A percentile compares a stretch with the other conserved stretches of the same genome.
Conservation (phyloP, 2,113 vertebrate genomes). For the Scolopax mira region DNA sequence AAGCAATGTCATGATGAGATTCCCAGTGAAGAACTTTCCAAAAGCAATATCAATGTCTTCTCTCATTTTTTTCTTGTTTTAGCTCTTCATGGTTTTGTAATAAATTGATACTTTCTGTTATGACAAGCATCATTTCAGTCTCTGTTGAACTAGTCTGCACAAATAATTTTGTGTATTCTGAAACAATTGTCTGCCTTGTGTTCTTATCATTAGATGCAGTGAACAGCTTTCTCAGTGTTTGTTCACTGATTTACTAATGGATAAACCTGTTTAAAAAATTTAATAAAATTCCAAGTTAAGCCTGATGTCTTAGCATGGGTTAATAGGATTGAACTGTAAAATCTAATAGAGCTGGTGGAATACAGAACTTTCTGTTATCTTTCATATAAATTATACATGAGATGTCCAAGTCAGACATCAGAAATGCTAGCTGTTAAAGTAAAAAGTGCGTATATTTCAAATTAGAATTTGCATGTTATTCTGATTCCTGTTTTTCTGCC, state of each 20-base stretch:
- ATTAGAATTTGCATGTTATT: background rate
- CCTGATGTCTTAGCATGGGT: accelerated
- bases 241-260: background rate
- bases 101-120: background rate
- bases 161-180: background rate
- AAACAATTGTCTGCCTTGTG: background rate
- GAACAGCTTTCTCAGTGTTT: background rate
- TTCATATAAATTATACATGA: background rate
- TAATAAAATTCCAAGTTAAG: background rate
- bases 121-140: background rate
- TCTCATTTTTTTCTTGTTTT: background rate
- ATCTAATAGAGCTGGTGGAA: background rate
- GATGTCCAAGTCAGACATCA: background rate
- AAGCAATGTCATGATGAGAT: background rate
- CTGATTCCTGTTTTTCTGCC: background rate
- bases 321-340: background rate
- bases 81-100: background rate
- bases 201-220: background rate
- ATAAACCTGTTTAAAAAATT: background rate
- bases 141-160: background rate
- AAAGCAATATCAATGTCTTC: background rate
- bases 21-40: background rate
- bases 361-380: background rate
- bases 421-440: background rate
- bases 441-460: background rate